phyloP scores from a whole-genome alignment of 2,113 vertebrate genomes.

The Geococcyx californianus region DNA sequence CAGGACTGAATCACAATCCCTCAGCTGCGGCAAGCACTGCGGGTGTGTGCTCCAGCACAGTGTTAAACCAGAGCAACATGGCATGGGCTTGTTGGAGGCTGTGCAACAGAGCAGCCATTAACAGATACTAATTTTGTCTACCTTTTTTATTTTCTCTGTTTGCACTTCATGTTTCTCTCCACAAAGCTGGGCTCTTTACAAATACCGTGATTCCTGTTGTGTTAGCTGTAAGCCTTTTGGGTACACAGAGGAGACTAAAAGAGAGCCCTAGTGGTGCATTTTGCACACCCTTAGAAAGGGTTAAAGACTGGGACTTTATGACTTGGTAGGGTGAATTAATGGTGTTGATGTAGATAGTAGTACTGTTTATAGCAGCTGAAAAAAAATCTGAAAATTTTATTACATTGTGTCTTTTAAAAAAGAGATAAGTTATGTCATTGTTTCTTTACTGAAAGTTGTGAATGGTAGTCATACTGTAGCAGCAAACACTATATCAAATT shows the following conservation, averaged over 20 bases:
- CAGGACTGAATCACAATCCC: neutral
- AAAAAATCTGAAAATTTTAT: neutral
- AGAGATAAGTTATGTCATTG: neutral
- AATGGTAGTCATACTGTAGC: neutral
- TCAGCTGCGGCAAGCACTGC: fast-evolving
- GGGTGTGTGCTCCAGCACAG: fast-evolving
- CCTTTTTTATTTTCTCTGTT: neutral
- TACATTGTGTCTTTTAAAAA: neutral
- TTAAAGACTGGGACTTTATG: neutral
- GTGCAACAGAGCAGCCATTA: fast-evolving
- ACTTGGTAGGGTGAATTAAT: neutral
- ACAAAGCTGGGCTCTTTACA: neutral
- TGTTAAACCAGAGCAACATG: neutral
- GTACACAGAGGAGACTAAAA: neutral
- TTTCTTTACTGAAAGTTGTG: neutral
- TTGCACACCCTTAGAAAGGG: neutral
- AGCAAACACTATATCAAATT: constrained; percentile 9
- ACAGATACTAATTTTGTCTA: neutral
- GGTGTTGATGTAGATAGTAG: neutral
- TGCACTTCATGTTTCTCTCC: neutral
- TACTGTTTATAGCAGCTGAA: neutral
- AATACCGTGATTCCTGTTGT: fast-evolving
- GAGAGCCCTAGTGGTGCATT: neutral
- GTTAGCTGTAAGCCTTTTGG: neutral
- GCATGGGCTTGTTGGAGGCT: fast-evolving